phyloP scores from a whole-genome alignment of 2,888 invertebrate species.

The Tinea pellionella region DNA sequence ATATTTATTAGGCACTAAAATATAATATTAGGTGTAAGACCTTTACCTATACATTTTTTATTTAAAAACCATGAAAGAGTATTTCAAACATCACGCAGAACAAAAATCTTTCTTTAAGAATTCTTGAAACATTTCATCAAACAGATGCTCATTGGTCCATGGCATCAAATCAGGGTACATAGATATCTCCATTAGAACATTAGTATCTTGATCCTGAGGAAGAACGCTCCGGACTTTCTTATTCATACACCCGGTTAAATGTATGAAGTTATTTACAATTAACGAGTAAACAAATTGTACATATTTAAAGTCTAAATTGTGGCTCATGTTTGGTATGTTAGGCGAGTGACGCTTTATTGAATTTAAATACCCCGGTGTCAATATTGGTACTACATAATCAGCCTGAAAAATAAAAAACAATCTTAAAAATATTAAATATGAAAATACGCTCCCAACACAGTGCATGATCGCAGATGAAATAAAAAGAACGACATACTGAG shows the following conservation, averaged over 20 bases:
- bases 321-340: slow-evolving; percentile 42
- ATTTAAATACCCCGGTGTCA: slow-evolving; percentile 61
- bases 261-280: slow-evolving; percentile 54
- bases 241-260: slow-evolving; percentile 57
- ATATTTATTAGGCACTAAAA: no score
- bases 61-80: no score
- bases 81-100: not conserved
- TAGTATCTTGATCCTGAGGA: slow-evolving; percentile 33
- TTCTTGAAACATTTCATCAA: slow-evolving; percentile 54
- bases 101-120: slow-evolving; percentile 33
- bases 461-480: no score
- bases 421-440: no score
- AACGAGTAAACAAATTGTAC: slow-evolving; percentile 59
- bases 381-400: slow-evolving; percentile 64
- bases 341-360: slow-evolving; percentile 46
- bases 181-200: slow-evolving; percentile 38
- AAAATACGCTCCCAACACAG: no score
- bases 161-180: slow-evolving; percentile 60
- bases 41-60: no score
- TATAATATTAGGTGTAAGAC: no score
- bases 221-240: slow-evolving; percentile 59
- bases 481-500: no score
- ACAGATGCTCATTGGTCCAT: slow-evolving; percentile 56
- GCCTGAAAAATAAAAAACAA: slow-evolving; percentile 54
- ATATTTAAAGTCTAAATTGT: slow-evolving; percentile 60